Evolutionary conservation across 2,113 vertebrate species (phyloP).

Genomic region (Ciconia boyciana): DNA sequence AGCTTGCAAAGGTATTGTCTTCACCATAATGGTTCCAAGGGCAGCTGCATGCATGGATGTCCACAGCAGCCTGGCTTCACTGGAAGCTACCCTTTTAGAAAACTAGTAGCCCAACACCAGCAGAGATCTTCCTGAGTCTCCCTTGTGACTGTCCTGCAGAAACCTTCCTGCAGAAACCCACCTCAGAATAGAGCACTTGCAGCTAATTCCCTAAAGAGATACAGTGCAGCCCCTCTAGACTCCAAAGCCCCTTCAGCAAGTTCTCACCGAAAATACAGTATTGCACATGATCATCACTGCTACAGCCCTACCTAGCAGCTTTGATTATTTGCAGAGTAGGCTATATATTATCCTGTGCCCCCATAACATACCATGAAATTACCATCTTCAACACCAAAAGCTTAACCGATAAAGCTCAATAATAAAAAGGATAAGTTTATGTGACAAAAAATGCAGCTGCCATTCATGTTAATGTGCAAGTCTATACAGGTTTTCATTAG

Average conservation of each 20-base stretch:
- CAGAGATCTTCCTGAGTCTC: background rate
- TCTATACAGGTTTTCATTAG: background rate
- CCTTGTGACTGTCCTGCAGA: background rate
- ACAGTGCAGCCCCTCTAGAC: accelerated
- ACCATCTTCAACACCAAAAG: background rate
- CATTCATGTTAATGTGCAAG: background rate
- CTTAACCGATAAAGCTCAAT: background rate
- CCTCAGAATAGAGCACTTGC: background rate
- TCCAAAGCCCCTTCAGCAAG: background rate
- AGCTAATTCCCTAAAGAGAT: background rate
- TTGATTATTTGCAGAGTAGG: background rate
- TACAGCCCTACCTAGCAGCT: background rate
- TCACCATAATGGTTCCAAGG: background rate
- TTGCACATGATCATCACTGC: background rate
- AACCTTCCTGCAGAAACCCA: background rate
- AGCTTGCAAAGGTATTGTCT: background rate
- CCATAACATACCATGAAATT: background rate
- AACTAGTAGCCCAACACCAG: background rate
- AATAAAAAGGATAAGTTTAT: background rate
- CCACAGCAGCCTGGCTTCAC: background rate
- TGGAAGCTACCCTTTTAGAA: background rate
- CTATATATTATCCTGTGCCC: background rate
- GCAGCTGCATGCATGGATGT: background rate
- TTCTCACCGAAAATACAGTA: background rate
- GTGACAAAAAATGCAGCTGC: background rate